Evolutionary conservation across 2,888 invertebrate genomes (phyloP).

Genomic region (Spatulosminthurus flaviceps): DNA sequence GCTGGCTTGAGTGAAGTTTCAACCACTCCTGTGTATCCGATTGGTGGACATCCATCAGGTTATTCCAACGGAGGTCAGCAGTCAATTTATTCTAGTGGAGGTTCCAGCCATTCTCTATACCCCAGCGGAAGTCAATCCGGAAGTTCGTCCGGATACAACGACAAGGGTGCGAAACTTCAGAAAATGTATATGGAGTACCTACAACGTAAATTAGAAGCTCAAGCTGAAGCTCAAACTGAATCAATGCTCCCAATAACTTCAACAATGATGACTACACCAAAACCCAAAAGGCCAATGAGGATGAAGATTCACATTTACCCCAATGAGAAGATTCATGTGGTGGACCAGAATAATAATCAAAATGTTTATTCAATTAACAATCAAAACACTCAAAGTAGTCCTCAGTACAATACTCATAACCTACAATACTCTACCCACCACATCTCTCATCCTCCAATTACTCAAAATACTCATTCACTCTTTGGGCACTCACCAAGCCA

Average conservation of each 20-base stretch:
- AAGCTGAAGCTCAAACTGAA: conserved; percentile 43
- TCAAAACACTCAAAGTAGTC: no score
- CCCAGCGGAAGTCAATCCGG: not conserved
- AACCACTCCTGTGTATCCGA: conserved; percentile 27
- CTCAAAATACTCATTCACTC: no score
- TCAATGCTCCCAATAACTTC: not conserved
- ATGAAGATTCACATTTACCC: conserved; percentile 64
- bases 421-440: no score
- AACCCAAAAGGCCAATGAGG: conserved; percentile 57
- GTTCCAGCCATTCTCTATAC: conserved; percentile 12
- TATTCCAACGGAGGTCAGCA: not conserved
- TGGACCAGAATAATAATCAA: conserved; percentile 16
- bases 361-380: not conserved
- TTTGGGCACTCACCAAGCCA: not conserved
- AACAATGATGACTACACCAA: not conserved
- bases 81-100: no score
- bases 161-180: conserved; percentile 49
- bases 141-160: not conserved
- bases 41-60: not conserved
- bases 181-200: conserved; percentile 62
- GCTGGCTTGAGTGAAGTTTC: not conserved
- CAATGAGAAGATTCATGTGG: conserved; percentile 51
- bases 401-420: not conserved
- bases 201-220: conserved; percentile 59
- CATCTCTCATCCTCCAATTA: not conserved